phyloP scores from a whole-genome alignment of 1,140 invertebrate genomes.

The Magallana angulata region DNA sequence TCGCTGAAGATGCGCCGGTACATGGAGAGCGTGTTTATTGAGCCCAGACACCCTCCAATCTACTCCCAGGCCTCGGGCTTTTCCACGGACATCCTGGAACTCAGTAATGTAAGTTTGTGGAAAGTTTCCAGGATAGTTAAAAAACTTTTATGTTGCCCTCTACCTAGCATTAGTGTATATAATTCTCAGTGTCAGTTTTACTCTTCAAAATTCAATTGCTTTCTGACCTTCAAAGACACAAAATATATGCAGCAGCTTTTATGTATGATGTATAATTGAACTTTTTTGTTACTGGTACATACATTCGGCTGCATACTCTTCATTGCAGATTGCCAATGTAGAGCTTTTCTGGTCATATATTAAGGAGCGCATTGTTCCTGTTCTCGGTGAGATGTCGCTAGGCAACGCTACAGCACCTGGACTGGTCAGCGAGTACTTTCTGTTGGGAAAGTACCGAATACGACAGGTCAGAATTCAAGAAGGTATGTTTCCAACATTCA shows the following conservation, averaged over 20 bases:
- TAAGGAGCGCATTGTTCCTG: conserved; percentile 26
- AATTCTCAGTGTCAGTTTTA: neutral
- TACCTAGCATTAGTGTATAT: no score
- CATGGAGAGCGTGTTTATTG: conserved; percentile 61
- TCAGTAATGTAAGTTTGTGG: conserved; percentile 27
- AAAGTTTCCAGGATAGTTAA: no score
- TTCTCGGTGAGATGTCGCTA: conserved; percentile 30
- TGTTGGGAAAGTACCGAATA: conserved; percentile 58
- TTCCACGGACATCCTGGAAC: conserved; percentile 42
- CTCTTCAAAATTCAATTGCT: no score
- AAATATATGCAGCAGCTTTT: no score
- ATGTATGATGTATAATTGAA: no score
- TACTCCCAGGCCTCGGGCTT: conserved; percentile 12
- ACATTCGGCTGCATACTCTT: neutral
- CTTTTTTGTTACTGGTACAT: no score
- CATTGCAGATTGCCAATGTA: conserved; percentile 46
- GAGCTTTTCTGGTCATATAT: conserved; percentile 54
- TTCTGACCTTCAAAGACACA: no score
- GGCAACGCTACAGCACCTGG: neutral
- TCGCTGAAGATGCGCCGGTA: conserved; percentile 49
- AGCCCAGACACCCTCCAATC: conserved; percentile 29
- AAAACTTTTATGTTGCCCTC: neutral
- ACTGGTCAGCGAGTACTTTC: conserved; percentile 44
- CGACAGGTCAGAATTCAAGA: conserved; percentile 56
- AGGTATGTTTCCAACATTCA: conserved; percentile 39